Conservation (phyloP, 53 echinoderm and acorn worm genomes). For the Henricia sp. region DNA sequence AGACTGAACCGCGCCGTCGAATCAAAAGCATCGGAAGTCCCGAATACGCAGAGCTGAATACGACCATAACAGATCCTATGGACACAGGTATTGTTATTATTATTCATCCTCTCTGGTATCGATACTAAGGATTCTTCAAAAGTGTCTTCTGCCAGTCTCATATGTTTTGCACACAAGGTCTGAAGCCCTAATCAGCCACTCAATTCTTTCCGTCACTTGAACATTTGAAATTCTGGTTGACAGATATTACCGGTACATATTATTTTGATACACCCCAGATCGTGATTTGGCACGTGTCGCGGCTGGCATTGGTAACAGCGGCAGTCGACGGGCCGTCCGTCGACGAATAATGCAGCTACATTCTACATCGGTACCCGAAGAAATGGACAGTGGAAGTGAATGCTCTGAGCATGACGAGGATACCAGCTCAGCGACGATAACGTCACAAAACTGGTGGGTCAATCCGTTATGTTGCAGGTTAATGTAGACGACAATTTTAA, state of each 20-base stretch:
- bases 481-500: too few species aligned
- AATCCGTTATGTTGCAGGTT: not conserved
- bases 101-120: too few species aligned
- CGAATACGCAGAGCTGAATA: constrained; percentile 69
- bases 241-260: too few species aligned
- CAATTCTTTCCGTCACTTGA: too few species aligned
- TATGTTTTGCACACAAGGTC: too few species aligned
- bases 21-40: constrained; percentile 48
- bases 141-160: too few species aligned
- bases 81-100: too few species aligned
- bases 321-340: constrained; percentile 20
- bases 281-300: constrained; percentile 58
- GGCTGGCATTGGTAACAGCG: too few species aligned
- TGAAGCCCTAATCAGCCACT: too few species aligned
- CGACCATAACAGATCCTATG: constrained; percentile 81
- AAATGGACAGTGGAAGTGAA: constrained; percentile 70
- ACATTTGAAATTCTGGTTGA: too few species aligned
- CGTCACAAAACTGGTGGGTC: constrained; percentile 25
- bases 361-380: constrained; percentile 57
- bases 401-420: constrained; percentile 57
- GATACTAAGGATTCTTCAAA: too few species aligned
- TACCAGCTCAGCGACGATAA: not conserved
- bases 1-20: constrained; percentile 52
- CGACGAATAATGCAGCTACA: constrained; percentile 62
- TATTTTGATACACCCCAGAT: too few species aligned